Conservation (phyloP, 2,888 invertebrate species). For the Cheilosia soror region DNA sequence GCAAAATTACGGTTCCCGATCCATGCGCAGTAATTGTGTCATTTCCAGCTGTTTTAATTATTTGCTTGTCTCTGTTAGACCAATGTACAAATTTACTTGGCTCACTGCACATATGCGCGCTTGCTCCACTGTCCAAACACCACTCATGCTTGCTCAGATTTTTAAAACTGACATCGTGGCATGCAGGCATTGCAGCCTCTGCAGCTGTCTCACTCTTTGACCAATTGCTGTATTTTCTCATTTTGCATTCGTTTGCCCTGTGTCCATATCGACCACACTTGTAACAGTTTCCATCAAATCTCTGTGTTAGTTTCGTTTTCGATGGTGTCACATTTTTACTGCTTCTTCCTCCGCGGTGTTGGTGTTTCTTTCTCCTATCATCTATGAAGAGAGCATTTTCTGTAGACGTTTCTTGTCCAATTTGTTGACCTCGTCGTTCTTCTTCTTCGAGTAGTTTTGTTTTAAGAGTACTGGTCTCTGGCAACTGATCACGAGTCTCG, state of each 20-base stretch:
- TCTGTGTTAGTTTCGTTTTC: not conserved
- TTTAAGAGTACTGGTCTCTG: not conserved
- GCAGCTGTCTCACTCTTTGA: no score
- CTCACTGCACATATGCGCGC: conserved; percentile 14
- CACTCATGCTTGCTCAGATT: no score
- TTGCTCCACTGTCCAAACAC: no score
- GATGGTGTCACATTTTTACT: not conserved
- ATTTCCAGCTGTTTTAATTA: conserved; percentile 19
- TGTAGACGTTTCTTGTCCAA: not conserved
- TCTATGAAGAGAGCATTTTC: conserved; percentile 12
- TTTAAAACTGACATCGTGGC: no score
- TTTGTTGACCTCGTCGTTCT: conserved; percentile 4
- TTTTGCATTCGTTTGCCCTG: no score
- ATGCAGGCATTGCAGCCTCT: no score
- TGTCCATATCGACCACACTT: no score
- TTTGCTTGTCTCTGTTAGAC: conserved; percentile 4
- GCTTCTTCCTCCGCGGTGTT: not conserved
- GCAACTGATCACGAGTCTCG: not conserved
- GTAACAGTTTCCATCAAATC: conserved; percentile 18
- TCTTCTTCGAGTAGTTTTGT: conserved; percentile 4
- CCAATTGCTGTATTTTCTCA: no score
- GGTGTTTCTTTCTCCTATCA: conserved; percentile 3
- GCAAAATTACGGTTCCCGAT: not conserved
- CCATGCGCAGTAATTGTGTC: conserved; percentile 8
- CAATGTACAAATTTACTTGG: conserved; percentile 7